Conservation (phyloP, 2,888 invertebrate species). For the Dynastes tityus region DNA sequence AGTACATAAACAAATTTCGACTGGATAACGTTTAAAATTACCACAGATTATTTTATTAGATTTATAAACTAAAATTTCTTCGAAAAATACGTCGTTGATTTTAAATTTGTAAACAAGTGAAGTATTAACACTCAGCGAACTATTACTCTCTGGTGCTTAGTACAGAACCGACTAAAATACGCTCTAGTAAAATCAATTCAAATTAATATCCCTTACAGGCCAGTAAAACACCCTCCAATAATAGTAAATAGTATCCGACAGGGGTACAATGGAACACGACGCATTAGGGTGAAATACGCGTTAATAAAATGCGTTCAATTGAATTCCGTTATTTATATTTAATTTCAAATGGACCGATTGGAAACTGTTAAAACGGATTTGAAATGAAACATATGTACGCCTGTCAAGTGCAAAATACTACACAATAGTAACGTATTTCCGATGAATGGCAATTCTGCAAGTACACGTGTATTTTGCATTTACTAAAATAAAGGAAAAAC, state of each 20-base stretch:
- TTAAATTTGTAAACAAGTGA: too few relatives aligned
- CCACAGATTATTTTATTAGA: too few relatives aligned
- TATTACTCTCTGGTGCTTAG: too few relatives aligned
- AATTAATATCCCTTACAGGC: conserved; percentile 17
- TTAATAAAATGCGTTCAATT: conserved; percentile 45
- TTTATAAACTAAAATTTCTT: too few relatives aligned
- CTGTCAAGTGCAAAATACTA: conserved; percentile 12
- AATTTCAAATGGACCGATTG: conserved; percentile 42
- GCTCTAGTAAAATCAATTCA: conserved; percentile 16
- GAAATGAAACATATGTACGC: not conserved
- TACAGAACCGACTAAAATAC: not conserved
- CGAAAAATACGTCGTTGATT: too few relatives aligned
- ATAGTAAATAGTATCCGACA: conserved; percentile 20
- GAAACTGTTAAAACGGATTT: conserved; percentile 43
- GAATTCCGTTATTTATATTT: conserved; percentile 49
- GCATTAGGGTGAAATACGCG: conserved; percentile 22
- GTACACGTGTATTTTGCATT: not conserved
- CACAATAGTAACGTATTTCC: not conserved
- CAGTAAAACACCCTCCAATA: conserved; percentile 31
- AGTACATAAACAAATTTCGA: too few relatives aligned
- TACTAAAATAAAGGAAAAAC: too few relatives aligned
- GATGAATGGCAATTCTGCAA: not conserved
- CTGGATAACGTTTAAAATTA: too few relatives aligned
- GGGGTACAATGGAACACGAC: conserved; percentile 11
- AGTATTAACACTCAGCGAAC: too few relatives aligned